These are phyloP conservation scores for Gila robusta DNA, from an alignment of 2,797 vertebrate species.

Conservation along the genomic window DNA sequence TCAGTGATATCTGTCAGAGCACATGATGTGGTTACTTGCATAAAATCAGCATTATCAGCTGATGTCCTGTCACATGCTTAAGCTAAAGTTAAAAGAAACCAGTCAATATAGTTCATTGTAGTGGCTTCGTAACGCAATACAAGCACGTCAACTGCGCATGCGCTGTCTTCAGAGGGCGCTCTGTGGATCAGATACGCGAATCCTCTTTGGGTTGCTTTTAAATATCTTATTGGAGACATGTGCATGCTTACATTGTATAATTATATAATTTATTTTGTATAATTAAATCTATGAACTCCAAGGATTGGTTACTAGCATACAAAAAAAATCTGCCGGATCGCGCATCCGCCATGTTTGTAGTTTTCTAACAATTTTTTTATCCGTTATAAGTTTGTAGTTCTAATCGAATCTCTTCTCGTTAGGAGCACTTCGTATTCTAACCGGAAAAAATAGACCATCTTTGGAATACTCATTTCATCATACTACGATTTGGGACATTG, in stretches of 20 bases:
- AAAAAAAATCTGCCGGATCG: background rate
- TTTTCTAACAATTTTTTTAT: too few species aligned
- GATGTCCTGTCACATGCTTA: slow-evolving; percentile 3
- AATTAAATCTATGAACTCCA: background rate
- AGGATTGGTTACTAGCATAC: too few species aligned
- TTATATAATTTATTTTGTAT: too few species aligned
- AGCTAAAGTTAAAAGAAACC: background rate
- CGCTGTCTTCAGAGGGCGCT: background rate
- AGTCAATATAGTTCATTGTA: background rate
- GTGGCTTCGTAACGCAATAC: background rate
- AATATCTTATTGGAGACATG: background rate
- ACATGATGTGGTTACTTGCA: background rate
- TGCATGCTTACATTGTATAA: background rate
- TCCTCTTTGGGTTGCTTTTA: background rate
- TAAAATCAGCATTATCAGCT: background rate
- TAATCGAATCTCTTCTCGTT: too few species aligned
- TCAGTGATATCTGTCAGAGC: background rate
- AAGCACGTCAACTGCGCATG: background rate
- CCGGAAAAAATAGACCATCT: too few species aligned
- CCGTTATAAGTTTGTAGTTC: too few species aligned
- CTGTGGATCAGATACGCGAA: too few species aligned
- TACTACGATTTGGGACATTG: too few species aligned
- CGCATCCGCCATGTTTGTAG: too few species aligned
- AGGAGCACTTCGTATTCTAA: too few species aligned
- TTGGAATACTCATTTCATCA: too few species aligned